Base-by-base conservation (phyloP, 1,140 invertebrate species). In the Drosophila fuyamai region DNA sequence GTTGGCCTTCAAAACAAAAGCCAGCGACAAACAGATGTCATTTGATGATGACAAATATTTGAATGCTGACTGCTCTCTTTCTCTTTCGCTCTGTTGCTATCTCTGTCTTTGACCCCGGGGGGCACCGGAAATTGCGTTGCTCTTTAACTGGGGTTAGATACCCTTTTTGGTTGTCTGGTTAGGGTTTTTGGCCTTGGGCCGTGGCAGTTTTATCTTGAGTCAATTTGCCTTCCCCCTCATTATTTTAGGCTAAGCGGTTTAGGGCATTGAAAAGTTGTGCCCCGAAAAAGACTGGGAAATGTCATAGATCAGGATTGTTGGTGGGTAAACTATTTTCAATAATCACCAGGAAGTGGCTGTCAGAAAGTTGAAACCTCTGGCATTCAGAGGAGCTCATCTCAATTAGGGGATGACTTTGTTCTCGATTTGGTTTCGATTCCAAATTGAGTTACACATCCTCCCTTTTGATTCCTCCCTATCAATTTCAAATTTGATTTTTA, bases 401-500 rank as follows among this genome's bases (percentile, higher is more conserved):
- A 48, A 62, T 72, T 58, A 71, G 59, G 58, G 63, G 73, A 76
- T 76, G 71, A 44, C 53, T 76, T 68, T 63, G 38, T 55, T 66
- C 40, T 53, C 57, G 53, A 62, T 62, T 65, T 47, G 48, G 51
- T 76, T 79, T 79, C 55, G 59, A 76, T 67, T 84, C 48, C 40
- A 70, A 78, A 66, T 78, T 76, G 83, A 79, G 62, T 79, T 82
- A 44, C 51, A n/a, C 18, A 27, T 44, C 23, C 9, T 10, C n/a
- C 44, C 29, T 18, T 43, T 6, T 16, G 36, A 23, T 14, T n/a
- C 44, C 44, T 53, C 29, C 44, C 50, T 55, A 48, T 63, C 58
- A 62, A 60, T 74, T 75, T 74, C 18, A 29, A 80, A 89, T 88
- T 88, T 88, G 76, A 83, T 88, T 88, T 83, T 86, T 86, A 86